phyloP scores from a whole-genome alignment of 2,113 vertebrate species.

The Syngnathus floridae region DNA sequence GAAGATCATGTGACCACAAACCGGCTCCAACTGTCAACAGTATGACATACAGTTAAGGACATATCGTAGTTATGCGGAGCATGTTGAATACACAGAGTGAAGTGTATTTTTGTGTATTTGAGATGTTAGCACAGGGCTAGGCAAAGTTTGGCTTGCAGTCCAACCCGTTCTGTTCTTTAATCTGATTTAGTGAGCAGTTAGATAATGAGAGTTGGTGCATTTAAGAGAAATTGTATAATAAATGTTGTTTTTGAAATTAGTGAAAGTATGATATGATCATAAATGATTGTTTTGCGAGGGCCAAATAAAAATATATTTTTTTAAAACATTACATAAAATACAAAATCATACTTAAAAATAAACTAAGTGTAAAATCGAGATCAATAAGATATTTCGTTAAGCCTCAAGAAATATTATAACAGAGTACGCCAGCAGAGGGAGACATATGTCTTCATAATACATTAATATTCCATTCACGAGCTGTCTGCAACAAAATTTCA shows the following conservation, averaged over 20 bases:
- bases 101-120: not conserved
- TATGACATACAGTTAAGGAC: not conserved
- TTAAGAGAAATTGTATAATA: too few species aligned
- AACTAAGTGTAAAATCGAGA: too few species aligned
- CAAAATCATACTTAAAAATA: too few species aligned
- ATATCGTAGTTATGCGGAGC: too few species aligned
- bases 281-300: too few species aligned
- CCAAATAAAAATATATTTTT: too few species aligned
- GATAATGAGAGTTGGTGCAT: not conserved
- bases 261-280: too few species aligned
- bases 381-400: too few species aligned
- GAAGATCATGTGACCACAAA: not conserved
- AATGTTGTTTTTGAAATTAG: too few species aligned
- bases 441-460: not conserved
- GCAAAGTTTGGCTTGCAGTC: not conserved
- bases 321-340: too few species aligned
- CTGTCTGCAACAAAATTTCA: not conserved
- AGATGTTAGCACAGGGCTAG: not conserved
- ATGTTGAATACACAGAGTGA: not conserved
- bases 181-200: too few species aligned
- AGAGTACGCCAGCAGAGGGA: slow-evolving; percentile 17
- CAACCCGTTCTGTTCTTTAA: not conserved
- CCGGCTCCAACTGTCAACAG: not conserved
- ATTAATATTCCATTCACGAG: slow-evolving; percentile 1
- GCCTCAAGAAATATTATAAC: not conserved